These are phyloP conservation scores for Andricus grossulariae DNA, from an alignment of 1,140 invertebrate species.

Conservation along the genomic window DNA sequence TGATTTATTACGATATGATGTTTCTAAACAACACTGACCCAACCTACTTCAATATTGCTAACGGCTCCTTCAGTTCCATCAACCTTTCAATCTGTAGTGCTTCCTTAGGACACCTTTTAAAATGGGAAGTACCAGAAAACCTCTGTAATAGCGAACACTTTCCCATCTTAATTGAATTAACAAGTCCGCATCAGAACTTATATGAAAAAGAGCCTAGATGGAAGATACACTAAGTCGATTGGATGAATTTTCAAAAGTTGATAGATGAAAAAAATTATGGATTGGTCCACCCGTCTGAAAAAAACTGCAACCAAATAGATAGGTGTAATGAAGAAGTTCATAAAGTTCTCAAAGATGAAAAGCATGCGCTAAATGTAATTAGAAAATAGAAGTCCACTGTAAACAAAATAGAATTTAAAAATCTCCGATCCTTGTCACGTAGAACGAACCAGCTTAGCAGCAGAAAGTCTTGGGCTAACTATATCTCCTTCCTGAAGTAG, in stretches of 20 bases:
- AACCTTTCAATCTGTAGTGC: conserved; percentile 53
- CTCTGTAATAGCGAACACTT: conserved; percentile 63
- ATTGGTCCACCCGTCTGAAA: neutral
- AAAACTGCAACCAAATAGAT: conserved; percentile 39
- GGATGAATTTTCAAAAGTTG: conserved; percentile 45
- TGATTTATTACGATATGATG: conserved; percentile 49
- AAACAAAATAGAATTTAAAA: conserved; percentile 54
- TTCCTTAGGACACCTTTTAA: conserved; percentile 42
- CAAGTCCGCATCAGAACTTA: conserved; percentile 31
- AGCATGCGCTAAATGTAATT: conserved; percentile 54
- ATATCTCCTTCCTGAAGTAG: conserved; percentile 12
- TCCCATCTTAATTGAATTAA: conserved; percentile 46
- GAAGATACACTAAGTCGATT: conserved; percentile 51
- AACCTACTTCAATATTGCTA: conserved; percentile 55
- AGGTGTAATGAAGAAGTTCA: conserved; percentile 63
- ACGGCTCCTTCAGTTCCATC: conserved; percentile 51
- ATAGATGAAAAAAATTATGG: conserved; percentile 40
- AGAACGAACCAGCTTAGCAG: conserved; percentile 30
- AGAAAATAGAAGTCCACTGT: conserved; percentile 55
- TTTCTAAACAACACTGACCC: conserved; percentile 54
- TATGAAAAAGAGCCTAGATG: conserved; percentile 34
- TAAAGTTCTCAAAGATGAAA: conserved; percentile 52
- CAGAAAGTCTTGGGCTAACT: conserved; percentile 32
- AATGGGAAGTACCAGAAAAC: conserved; percentile 57
- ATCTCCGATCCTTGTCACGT: conserved; percentile 46